These are phyloP conservation scores for Calliphora vicina DNA, from an alignment of 1,140 invertebrate species.

Conservation along the genomic window DNA sequence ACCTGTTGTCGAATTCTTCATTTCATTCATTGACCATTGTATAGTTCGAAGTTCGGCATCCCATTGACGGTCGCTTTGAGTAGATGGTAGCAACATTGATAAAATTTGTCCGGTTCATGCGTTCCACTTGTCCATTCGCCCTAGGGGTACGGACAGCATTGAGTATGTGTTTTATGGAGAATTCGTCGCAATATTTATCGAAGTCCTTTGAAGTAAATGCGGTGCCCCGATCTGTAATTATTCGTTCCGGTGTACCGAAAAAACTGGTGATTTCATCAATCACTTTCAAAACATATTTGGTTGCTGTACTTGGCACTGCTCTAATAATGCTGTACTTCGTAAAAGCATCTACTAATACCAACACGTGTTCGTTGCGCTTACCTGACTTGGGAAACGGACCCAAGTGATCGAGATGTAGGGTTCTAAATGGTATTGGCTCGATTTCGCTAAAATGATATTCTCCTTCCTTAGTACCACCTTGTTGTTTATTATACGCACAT, in stretches of 20 bases:
- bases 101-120: slow-evolving; percentile 40
- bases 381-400: slow-evolving; percentile 47
- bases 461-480: slow-evolving; percentile 31
- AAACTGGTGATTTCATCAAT: slow-evolving; percentile 25
- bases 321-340: slow-evolving; percentile 46
- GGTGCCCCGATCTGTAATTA: slow-evolving; percentile 56
- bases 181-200: slow-evolving; percentile 37
- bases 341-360: slow-evolving; percentile 50
- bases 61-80: slow-evolving; percentile 1
- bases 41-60: slow-evolving; percentile 1
- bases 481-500: slow-evolving; percentile 40
- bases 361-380: slow-evolving; percentile 47
- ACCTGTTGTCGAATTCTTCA: slow-evolving; percentile 23
- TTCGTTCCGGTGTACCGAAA: slow-evolving; percentile 40
- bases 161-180: slow-evolving; percentile 40
- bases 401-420: slow-evolving; percentile 46
- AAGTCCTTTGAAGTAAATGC: slow-evolving; percentile 49
- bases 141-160: slow-evolving; percentile 53
- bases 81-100: slow-evolving; percentile 13
- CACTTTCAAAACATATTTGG: slow-evolving; percentile 38
- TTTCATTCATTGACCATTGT: slow-evolving; percentile 32
- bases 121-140: slow-evolving; percentile 47
- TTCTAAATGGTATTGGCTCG: slow-evolving; percentile 39
- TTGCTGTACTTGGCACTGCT: too few relatives aligned
- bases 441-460: slow-evolving; percentile 13